Percentiles rank a stretch among this genome's conserved stretches.
phyloP scores from a whole-genome alignment of 2,888 invertebrate species.

The Platycnemis pennipes region DNA sequence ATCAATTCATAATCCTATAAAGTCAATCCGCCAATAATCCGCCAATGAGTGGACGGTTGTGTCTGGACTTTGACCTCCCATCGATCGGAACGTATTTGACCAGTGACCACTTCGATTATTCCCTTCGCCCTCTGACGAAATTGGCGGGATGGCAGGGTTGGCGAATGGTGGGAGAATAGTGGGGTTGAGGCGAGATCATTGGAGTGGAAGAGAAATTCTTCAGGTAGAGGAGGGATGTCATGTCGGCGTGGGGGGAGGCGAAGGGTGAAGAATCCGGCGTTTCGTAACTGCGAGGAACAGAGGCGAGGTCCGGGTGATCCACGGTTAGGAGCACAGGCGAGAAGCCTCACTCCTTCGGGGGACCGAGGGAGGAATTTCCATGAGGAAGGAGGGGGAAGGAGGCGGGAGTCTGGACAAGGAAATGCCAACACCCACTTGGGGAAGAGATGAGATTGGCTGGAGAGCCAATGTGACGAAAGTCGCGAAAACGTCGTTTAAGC shows the following conservation, averaged over 20 bases:
- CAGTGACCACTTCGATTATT: neutral
- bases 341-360: neutral
- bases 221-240: neutral
- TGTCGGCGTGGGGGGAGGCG: neutral
- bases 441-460: too few species aligned
- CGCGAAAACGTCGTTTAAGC: too few species aligned
- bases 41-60: neutral
- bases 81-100: neutral
- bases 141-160: neutral
- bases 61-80: neutral
- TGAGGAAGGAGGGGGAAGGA: neutral
- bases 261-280: neutral
- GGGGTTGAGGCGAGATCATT: neutral
- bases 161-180: neutral
- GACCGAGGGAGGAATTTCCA: neutral
- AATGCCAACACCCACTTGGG: too few species aligned
- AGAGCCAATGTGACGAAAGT: too few species aligned
- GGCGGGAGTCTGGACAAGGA: neutral
- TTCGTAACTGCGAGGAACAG: constrained; percentile 47
- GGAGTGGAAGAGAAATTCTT: neutral
- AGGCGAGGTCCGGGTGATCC: constrained; percentile 45
- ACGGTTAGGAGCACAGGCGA: neutral
- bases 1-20: too few species aligned
- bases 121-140: neutral
- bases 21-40: too few species aligned